phyloP scores from a whole-genome alignment of 2,888 invertebrate genomes.

The Rhagium mordax region DNA sequence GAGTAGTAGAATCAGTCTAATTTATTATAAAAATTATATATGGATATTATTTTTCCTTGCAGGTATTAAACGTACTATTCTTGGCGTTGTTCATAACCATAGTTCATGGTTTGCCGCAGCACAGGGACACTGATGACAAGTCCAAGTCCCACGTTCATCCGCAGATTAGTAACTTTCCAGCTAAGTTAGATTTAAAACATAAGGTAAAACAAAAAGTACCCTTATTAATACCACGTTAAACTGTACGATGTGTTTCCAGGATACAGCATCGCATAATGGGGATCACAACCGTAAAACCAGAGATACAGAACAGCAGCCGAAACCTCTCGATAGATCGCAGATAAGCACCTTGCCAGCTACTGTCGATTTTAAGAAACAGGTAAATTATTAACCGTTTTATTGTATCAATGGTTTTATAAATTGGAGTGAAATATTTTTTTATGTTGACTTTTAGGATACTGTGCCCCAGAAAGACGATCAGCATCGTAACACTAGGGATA shows the following conservation, averaged over 20 bases:
- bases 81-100: background rate
- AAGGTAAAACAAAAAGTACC: background rate
- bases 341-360: background rate
- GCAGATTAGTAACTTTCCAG: background rate
- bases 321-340: background rate
- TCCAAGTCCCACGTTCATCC: background rate
- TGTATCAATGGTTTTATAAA: background rate
- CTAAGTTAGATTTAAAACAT: background rate
- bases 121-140: background rate
- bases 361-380: background rate
- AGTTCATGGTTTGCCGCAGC: constrained; percentile 1
- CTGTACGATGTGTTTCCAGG: background rate
- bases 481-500: constrained; percentile 3
- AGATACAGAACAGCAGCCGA: constrained; percentile 1
- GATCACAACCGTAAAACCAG: constrained; percentile 1
- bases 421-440: background rate
- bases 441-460: background rate
- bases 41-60: background rate
- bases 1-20: background rate
- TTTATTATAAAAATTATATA: background rate
- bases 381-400: background rate
- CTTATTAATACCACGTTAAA: too few species aligned
- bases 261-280: background rate
- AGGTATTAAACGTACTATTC: background rate
- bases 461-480: background rate